phyloP scores from a whole-genome alignment of 2,888 invertebrate genomes.

The Steinernema carpocapsae region DNA sequence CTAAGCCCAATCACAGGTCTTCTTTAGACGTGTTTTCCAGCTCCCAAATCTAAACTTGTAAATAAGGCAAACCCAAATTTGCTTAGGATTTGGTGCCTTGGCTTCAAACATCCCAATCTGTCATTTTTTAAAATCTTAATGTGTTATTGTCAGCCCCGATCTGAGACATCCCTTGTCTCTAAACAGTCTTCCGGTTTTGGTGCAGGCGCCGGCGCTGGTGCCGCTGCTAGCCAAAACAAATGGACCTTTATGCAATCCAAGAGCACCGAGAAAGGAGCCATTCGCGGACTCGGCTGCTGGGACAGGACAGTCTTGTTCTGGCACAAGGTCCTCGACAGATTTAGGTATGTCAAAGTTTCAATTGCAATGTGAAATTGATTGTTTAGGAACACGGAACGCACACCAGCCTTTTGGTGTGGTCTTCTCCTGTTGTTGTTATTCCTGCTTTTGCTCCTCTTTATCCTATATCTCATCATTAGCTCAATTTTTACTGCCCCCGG shows the following conservation, averaged over 20 bases:
- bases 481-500: constrained; percentile 60
- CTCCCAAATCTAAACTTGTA: no score
- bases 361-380: not conserved
- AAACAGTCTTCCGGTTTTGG: constrained; percentile 36
- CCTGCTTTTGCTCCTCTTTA: constrained; percentile 58
- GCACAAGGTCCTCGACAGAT: constrained; percentile 39
- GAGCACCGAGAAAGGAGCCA: constrained; percentile 4
- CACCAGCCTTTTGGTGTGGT: constrained; percentile 52
- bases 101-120: no score
- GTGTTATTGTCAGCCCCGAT: constrained; percentile 41
- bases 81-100: no score
- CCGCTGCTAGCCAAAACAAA: constrained; percentile 16
- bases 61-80: no score
- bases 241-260: constrained; percentile 34
- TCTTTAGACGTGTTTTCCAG: no score
- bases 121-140: no score
- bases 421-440: constrained; percentile 60
- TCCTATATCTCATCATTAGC: constrained; percentile 59
- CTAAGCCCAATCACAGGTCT: no score
- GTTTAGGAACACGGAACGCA: constrained; percentile 57
- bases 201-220: no score
- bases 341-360: constrained; percentile 39
- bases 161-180: constrained; percentile 45
- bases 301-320: constrained; percentile 39
- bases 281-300: constrained; percentile 44